phyloP scores from a whole-genome alignment of 2,113 vertebrate genomes.

The Leptosomus discolor region DNA sequence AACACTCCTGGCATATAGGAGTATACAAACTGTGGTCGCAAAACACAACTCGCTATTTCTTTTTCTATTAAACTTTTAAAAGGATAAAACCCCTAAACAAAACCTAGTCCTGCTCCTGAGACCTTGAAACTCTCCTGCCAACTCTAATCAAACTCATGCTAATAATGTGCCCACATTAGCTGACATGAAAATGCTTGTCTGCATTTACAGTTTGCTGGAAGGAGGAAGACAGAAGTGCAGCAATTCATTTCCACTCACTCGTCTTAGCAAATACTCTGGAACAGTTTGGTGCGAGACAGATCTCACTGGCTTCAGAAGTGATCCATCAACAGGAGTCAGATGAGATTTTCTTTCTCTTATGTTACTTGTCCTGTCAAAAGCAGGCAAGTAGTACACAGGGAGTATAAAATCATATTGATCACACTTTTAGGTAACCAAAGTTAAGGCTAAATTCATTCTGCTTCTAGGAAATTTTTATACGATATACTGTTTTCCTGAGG shows the following conservation, averaged over 20 bases:
- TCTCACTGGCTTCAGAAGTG: background rate
- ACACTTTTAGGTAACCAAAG: background rate
- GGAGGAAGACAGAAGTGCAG: background rate
- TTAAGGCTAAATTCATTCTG: background rate
- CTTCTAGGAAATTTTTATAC: background rate
- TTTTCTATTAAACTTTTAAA: background rate
- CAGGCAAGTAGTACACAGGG: background rate
- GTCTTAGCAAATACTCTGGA: background rate
- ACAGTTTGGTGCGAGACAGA: background rate
- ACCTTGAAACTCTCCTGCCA: background rate
- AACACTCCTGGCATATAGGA: background rate
- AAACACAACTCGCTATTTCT: background rate
- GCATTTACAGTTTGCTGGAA: background rate
- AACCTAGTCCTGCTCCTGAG: background rate
- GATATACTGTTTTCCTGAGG: background rate
- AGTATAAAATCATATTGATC: background rate
- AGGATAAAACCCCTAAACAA: background rate
- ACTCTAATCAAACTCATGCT: background rate
- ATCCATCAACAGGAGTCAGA: background rate
- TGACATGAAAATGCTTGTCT: background rate
- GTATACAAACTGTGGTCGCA: background rate
- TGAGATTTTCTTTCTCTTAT: background rate
- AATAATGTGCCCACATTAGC: background rate
- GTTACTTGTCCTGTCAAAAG: background rate
- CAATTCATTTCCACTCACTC: background rate